Evolutionary conservation across 1,140 invertebrate species (phyloP), one percentile per base, ranked within the genome.

Genomic region (Drosophila burlai): DNA sequence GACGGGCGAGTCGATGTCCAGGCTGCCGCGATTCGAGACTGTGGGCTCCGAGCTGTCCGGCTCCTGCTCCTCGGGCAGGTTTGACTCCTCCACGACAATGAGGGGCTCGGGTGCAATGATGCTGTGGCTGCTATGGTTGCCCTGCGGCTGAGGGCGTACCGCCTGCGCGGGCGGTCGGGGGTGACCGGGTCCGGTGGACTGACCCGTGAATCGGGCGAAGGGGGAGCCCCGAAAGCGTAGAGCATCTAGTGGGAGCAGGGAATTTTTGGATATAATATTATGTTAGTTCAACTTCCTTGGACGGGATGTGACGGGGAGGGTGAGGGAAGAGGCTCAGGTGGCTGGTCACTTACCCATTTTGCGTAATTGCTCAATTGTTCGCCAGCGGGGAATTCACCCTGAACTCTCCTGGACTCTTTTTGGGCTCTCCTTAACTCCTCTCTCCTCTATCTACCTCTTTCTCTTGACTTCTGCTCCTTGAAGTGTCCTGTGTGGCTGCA

Each of bases 31-130:
- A 2, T 95, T 94, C 3, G 94, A 95, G 4, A 93, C 80, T 4
- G 93, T 87, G 4, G 93, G 86, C 36, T 93, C 90, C 75, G 85
- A 80, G 76, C 93, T 94, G 13, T 93, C 94, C 3, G 91, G 93
- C 54, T 96, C 95, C 8, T 95, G 94, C 65, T 96, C 95, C 76
- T 97, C 96, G 34, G 94, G 94, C 16, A 94, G 94, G 15, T 94
- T 94, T 50, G 95, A 95, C 78, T 97, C 96, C 91, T 97, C 96
- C 4, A 97, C 96, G 42, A 97, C 96, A 76, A 97, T 97, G 46
- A 97, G 94, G 2, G 96, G 96, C 87, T 97, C 96, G 40, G 91
- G 91, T 3, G 49, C 67, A 4, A 58, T 26, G n/a, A 31, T 82
- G 78, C 11, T 64, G 38, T 10, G 58, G 49, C 11, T 54, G 3